phyloP scores from a whole-genome alignment of 1,140 invertebrate species.

The Dinothrombium tinctorium region DNA sequence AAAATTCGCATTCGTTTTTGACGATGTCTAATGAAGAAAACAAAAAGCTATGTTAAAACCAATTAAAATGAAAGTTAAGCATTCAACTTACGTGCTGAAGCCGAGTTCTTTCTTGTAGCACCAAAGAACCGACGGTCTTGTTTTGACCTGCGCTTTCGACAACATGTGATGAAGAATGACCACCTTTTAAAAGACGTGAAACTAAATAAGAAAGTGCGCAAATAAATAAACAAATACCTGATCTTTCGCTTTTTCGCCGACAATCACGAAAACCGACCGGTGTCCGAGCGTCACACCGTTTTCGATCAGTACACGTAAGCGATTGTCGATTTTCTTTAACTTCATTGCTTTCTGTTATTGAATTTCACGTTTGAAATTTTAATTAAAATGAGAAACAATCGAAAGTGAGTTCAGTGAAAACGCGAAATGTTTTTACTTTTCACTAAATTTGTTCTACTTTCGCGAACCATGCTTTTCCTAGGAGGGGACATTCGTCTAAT shows the following conservation, averaged over 20 bases:
- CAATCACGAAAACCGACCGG: slow-evolving; percentile 71
- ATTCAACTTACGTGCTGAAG: too few species aligned
- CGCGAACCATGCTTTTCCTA: too few species aligned
- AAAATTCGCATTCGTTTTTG: slow-evolving; percentile 75
- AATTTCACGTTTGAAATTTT: too few species aligned
- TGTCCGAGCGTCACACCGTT: slow-evolving; percentile 76
- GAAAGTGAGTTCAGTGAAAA: too few species aligned
- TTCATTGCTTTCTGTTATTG: too few species aligned
- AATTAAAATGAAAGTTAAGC: too few species aligned
- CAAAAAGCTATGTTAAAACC: slow-evolving; percentile 3
- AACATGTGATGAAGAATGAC: slow-evolving; percentile 93
- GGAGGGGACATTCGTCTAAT: too few species aligned
- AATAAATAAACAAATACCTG: slow-evolving; percentile 39
- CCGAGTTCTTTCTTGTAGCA: slow-evolving; percentile 94
- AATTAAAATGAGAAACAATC: too few species aligned
- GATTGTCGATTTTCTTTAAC: slow-evolving; percentile 77
- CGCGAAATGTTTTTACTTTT: too few species aligned
- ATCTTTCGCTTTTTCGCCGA: slow-evolving; percentile 86
- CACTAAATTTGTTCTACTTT: too few species aligned
- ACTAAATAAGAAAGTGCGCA: too few species aligned
- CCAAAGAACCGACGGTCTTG: slow-evolving; percentile 76
- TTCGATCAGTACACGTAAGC: slow-evolving; percentile 82
- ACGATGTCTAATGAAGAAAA: slow-evolving; percentile 63
- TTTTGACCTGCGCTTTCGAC: slow-evolving; percentile 71
- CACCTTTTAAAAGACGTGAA: too few species aligned